Conservation (phyloP, 2,113 vertebrate species). For the Dasyprocta punctata region DNA sequence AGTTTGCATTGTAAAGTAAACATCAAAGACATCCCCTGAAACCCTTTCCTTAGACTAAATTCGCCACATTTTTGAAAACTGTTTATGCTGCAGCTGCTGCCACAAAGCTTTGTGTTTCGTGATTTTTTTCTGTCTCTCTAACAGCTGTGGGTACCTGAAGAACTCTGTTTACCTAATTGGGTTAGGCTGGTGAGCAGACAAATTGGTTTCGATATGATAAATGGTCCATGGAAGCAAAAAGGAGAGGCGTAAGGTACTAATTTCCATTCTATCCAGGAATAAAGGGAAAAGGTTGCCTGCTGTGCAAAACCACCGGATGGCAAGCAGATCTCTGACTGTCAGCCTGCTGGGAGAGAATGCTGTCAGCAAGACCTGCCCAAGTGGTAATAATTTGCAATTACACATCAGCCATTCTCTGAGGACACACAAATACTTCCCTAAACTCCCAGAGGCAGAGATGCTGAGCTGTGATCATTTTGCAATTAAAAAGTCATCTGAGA, state of each 20-base stretch:
- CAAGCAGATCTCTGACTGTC: constrained; percentile 56
- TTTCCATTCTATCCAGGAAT: constrained; percentile 41
- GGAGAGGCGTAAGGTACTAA: not conserved
- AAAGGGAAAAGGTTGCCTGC: constrained; percentile 56
- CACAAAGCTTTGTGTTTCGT: constrained; percentile 20
- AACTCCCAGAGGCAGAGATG: not conserved
- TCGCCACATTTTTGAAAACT: constrained; percentile 17
- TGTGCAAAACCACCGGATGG: not conserved
- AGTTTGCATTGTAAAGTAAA: not conserved
- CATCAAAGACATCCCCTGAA: not conserved
- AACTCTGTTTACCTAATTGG: constrained; percentile 71
- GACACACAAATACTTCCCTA: not conserved
- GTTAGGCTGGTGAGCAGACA: constrained; percentile 54
- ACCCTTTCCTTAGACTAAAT: not conserved
- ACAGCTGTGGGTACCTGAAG: constrained; percentile 31
- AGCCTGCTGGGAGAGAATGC: constrained; percentile 55
- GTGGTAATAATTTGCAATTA: constrained; percentile 52
- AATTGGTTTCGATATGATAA: constrained; percentile 75
- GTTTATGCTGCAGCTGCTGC: constrained; percentile 23
- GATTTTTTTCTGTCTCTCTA: constrained; percentile 39
- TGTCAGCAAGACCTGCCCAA: not conserved
- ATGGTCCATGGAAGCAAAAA: constrained; percentile 44
- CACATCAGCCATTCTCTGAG: constrained; percentile 16
- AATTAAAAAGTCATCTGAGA: constrained; percentile 63
- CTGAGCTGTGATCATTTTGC: not conserved